These are phyloP conservation scores for Drosophila falleni DNA, from an alignment of 2,888 invertebrate genomes.

Conservation along the genomic window DNA sequence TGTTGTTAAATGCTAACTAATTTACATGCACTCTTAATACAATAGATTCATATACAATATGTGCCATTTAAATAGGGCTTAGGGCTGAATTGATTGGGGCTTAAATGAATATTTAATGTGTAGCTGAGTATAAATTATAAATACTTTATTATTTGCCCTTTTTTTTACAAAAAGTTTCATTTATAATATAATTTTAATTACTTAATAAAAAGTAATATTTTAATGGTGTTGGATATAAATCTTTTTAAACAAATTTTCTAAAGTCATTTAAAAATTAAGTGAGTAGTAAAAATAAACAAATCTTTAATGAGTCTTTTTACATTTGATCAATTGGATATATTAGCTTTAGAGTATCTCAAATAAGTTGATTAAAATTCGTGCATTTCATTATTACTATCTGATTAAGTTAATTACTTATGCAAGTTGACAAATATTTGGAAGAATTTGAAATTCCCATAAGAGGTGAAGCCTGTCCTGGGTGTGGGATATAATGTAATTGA, in stretches of 20 bases:
- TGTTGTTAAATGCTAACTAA: slow-evolving; percentile 25
- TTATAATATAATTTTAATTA: too few relatives aligned
- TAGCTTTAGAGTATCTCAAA: neutral
- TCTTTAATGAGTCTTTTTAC: neutral
- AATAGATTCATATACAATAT: slow-evolving; percentile 6
- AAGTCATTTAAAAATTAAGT: too few relatives aligned
- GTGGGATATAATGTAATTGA: slow-evolving; percentile 2
- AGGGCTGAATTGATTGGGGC: slow-evolving; percentile 8
- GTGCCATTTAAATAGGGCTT: slow-evolving; percentile 26
- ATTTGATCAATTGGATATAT: neutral
- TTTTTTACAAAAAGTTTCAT: neutral
- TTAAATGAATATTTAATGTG: slow-evolving; percentile 22
- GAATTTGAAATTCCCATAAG: slow-evolving; percentile 8
- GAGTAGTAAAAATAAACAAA: neutral
- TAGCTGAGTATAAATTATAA: slow-evolving; percentile 2
- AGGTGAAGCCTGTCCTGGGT: neutral
- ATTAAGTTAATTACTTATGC: neutral
- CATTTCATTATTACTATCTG: neutral
- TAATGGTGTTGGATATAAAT: too few relatives aligned
- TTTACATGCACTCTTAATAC: slow-evolving; percentile 25
- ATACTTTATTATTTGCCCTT: slow-evolving; percentile 4
- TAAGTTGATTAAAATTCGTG: neutral
- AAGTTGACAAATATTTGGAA: slow-evolving; percentile 8
- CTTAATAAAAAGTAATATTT: too few relatives aligned
- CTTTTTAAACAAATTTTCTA: too few relatives aligned